phyloP scores from a whole-genome alignment of 2,797 vertebrate genomes.

The Sebastes nivosus region DNA sequence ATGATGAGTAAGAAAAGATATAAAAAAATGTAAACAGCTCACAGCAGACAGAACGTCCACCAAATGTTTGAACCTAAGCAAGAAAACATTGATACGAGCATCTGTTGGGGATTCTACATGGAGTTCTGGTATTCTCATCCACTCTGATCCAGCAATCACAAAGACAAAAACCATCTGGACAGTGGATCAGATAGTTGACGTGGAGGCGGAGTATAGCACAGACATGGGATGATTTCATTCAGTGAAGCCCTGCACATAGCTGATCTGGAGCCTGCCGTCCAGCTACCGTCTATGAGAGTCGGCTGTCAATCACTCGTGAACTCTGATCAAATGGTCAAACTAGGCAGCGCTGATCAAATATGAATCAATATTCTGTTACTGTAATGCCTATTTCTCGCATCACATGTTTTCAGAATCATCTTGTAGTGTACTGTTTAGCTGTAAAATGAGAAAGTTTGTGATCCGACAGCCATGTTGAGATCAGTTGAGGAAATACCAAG shows the following conservation, averaged over 20 bases:
- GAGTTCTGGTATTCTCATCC: constrained; percentile 34
- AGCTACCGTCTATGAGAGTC: too few species aligned
- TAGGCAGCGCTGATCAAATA: too few species aligned
- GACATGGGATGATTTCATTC: constrained; percentile 31
- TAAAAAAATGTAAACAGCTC: constrained; percentile 11
- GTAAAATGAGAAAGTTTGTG: too few species aligned
- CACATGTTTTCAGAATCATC: too few species aligned
- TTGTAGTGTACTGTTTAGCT: too few species aligned
- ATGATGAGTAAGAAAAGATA: neutral
- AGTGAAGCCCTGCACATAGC: neutral
- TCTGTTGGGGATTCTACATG: constrained; percentile 29
- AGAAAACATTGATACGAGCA: constrained; percentile 5
- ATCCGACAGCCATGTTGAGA: too few species aligned
- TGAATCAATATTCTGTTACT: too few species aligned
- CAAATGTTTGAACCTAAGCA: neutral
- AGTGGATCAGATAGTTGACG: constrained; percentile 24
- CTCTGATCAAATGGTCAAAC: too few species aligned
- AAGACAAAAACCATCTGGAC: constrained; percentile 52
- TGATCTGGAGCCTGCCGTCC: too few species aligned
- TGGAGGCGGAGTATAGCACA: neutral
- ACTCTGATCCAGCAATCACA: constrained; percentile 11
- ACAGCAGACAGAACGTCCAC: neutral
- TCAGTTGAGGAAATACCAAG: too few species aligned
- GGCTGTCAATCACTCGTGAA: too few species aligned
- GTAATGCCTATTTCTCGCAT: too few species aligned